phyloP scores from a whole-genome alignment of 2,113 vertebrate species.

The Amphiprion percula region DNA sequence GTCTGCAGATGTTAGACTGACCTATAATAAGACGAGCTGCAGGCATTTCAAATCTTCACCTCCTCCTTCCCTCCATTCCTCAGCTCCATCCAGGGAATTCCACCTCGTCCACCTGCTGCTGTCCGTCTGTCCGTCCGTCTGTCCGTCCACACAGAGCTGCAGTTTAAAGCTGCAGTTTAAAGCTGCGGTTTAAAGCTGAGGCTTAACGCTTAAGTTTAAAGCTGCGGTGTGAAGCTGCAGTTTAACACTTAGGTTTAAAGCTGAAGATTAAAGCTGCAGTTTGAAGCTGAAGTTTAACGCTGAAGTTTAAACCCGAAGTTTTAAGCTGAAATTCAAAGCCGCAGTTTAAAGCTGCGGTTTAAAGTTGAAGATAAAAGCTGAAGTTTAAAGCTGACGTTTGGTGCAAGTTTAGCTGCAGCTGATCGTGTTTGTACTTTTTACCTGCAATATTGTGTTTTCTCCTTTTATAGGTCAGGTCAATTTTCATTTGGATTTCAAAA shows the following conservation, averaged over 20 bases:
- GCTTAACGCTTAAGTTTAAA: not conserved
- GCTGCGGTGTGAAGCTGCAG: slow-evolving; percentile 24
- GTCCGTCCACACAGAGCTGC: slow-evolving; percentile 25
- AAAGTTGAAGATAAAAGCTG: not conserved
- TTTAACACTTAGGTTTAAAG: too few species aligned
- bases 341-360: slow-evolving; percentile 20
- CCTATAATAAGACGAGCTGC: slow-evolving; percentile 70
- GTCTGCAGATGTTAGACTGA: slow-evolving; percentile 67
- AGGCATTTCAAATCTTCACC: slow-evolving; percentile 71
- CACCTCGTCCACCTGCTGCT: slow-evolving; percentile 74
- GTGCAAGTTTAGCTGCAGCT: too few species aligned
- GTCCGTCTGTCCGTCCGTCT: slow-evolving; percentile 55
- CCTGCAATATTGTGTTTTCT: not conserved
- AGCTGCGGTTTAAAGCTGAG: not conserved
- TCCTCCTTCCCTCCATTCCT: slow-evolving; percentile 62
- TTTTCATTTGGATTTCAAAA: not conserved
- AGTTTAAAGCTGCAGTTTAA: slow-evolving; percentile 18
- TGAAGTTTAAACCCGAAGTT: too few species aligned
- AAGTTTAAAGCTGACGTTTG: not conserved
- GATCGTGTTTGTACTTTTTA: not conserved
- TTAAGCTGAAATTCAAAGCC: slow-evolving; percentile 7
- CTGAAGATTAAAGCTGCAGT: too few species aligned
- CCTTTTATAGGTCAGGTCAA: not conserved
- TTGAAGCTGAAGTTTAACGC: too few species aligned
- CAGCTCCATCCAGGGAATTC: slow-evolving; percentile 53